Percentiles rank a stretch among this genome's conserved stretches.
Evolutionary conservation across 2,113 vertebrate genomes (phyloP).

Genomic region (Gobio gobio): DNA sequence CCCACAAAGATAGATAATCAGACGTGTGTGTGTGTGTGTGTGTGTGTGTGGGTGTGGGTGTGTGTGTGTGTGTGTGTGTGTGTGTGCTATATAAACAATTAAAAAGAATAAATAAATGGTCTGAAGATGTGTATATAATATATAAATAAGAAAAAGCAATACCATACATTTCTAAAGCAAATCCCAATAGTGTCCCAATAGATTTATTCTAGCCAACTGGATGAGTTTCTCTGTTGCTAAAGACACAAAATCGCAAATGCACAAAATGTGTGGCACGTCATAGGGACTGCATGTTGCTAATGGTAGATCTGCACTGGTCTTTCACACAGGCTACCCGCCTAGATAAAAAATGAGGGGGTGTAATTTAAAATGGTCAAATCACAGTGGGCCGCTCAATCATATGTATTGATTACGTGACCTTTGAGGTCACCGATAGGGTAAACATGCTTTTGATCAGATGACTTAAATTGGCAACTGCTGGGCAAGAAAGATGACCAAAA

Average conservation of each 20-base stretch:
- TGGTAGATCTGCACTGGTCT: background rate
- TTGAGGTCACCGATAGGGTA: constrained; percentile 48
- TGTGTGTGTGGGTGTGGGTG: too few relatives aligned
- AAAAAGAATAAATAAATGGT: too few relatives aligned
- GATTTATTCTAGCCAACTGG: too few relatives aligned
- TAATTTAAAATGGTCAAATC: constrained; percentile 30
- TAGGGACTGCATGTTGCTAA: background rate
- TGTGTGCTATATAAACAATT: too few relatives aligned
- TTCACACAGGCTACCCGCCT: constrained; percentile 21
- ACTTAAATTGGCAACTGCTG: constrained; percentile 47
- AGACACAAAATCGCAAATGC: background rate
- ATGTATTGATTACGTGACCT: constrained; percentile 61
- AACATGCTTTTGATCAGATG: constrained; percentile 58
- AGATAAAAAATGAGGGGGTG: constrained; percentile 34
- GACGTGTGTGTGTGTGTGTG: too few relatives aligned
- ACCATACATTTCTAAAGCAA: too few relatives aligned
- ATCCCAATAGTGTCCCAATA: too few relatives aligned
- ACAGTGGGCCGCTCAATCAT: constrained; percentile 55
- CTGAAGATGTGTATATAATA: too few relatives aligned
- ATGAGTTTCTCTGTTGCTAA: background rate
- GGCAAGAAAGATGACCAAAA: constrained; percentile 43
- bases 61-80: too few relatives aligned
- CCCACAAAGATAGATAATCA: too few relatives aligned
- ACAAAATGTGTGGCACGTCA: background rate
- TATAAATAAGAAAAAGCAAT: too few relatives aligned